Conservation (phyloP, 2,888 invertebrate species). For the Apodemia hepburni region DNA sequence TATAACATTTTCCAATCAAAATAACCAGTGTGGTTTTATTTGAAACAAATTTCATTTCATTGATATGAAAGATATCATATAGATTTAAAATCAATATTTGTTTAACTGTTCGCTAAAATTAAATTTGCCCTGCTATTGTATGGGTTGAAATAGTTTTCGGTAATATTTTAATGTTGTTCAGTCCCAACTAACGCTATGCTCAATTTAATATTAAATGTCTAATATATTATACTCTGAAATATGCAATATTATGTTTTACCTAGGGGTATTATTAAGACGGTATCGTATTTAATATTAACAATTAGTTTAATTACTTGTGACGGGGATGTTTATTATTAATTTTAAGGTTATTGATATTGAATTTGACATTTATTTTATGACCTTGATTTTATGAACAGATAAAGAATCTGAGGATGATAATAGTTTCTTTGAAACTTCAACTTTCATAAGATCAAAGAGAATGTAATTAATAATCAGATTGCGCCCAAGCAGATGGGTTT, state of each 20-base stretch:
- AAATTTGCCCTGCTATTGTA: neutral
- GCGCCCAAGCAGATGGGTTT: no score
- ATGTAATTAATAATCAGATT: no score
- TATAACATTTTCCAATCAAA: no score
- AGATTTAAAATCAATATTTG: neutral
- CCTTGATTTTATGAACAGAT: no score
- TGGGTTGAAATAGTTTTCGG: conserved; percentile 43
- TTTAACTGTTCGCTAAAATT: neutral
- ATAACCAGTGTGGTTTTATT: neutral
- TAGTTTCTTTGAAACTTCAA: no score
- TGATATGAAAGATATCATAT: no score
- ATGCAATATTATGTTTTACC: conserved; percentile 11
- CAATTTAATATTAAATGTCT: conserved; percentile 44
- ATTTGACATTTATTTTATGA: neutral
- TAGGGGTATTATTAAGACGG: neutral
- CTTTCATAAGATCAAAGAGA: no score
- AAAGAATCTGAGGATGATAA: no score
- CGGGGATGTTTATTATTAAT: neutral
- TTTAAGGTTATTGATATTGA: neutral
- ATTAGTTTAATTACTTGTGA: neutral
- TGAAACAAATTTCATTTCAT: no score
- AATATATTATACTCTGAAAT: conserved; percentile 17
- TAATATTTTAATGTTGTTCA: conserved; percentile 41
- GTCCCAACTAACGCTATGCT: conserved; percentile 42
- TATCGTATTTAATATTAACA: conserved; percentile 1